These are phyloP conservation scores for Onychostruthus taczanowskii DNA, from an alignment of 2,113 vertebrate species.

Conservation along the genomic window DNA sequence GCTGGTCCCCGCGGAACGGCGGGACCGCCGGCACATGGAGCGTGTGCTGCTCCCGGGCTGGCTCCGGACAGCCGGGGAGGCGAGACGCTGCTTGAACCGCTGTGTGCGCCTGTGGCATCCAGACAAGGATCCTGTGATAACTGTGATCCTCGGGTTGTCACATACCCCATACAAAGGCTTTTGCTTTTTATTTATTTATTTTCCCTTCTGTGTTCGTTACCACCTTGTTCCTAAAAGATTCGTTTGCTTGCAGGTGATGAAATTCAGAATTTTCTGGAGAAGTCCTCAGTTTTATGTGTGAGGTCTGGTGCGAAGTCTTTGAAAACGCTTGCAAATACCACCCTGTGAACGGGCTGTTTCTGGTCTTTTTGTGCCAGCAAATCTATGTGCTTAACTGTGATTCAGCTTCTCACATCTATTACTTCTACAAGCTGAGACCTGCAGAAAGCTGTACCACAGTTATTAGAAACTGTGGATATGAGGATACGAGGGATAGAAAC, in stretches of 20 bases:
- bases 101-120: rapidly evolving
- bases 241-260: background rate
- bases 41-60: rapidly evolving
- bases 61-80: rapidly evolving
- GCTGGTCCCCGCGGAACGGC: rapidly evolving
- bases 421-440: background rate
- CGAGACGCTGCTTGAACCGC: rapidly evolving
- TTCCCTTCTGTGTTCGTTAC: rapidly evolving
- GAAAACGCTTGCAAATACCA: background rate
- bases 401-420: background rate
- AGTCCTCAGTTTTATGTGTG: background rate
- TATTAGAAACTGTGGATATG: background rate
- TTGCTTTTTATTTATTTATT: too few relatives aligned
- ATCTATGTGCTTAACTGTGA: background rate
- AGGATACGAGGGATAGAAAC: background rate
- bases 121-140: too few relatives aligned
- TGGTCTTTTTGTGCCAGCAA: background rate
- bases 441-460: background rate
- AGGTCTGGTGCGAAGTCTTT: background rate
- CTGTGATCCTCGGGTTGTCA: rapidly evolving
- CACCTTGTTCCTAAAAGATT: background rate
- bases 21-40: rapidly evolving
- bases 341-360: background rate
- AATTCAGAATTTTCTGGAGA: background rate
- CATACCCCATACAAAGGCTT: background rate